These are phyloP conservation scores for Pammene fasciana DNA, from an alignment of 2,888 invertebrate genomes.

Conservation along the genomic window DNA sequence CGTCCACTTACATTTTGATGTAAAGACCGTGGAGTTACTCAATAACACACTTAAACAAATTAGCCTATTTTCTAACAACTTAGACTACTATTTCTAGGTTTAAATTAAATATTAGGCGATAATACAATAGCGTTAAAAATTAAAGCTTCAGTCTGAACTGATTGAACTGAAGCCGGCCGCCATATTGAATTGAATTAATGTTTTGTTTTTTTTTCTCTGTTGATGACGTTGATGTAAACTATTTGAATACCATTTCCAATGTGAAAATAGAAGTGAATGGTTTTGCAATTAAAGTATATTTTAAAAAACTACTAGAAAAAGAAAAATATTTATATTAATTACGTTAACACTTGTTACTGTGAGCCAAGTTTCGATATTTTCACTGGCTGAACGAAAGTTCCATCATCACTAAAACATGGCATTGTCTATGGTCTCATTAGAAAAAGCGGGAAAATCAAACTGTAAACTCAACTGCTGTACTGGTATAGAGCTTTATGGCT, in stretches of 20 bases:
- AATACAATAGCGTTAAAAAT: conserved; percentile 9
- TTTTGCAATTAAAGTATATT: background rate
- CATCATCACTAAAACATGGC: background rate
- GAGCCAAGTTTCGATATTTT: background rate
- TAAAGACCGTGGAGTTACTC: conserved; percentile 4
- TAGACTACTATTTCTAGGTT: conserved; percentile 15
- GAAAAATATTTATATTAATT: background rate
- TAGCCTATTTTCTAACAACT: conserved; percentile 16
- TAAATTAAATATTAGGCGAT: conserved; percentile 12
- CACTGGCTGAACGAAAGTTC: conserved; percentile 5
- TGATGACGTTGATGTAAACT: conserved; percentile 1
- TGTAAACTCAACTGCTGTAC: background rate
- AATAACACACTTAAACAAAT: conserved; percentile 20
- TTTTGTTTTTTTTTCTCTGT: conserved; percentile 17
- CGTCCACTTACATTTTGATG: conserved; percentile 61
- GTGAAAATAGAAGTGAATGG: background rate
- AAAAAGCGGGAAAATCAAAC: conserved; percentile 16
- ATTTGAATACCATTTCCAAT: too few relatives aligned
- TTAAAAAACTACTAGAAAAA: background rate
- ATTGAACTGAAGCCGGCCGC: conserved; percentile 50
- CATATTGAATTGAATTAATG: conserved; percentile 52
- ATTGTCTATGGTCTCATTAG: conserved; percentile 18
- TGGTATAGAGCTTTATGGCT: too few relatives aligned
- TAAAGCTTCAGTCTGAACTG: conserved; percentile 23
- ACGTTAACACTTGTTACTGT: background rate